Evolutionary conservation across 2,113 vertebrate genomes (phyloP).

Genomic region (Chrysemys picta): DNA sequence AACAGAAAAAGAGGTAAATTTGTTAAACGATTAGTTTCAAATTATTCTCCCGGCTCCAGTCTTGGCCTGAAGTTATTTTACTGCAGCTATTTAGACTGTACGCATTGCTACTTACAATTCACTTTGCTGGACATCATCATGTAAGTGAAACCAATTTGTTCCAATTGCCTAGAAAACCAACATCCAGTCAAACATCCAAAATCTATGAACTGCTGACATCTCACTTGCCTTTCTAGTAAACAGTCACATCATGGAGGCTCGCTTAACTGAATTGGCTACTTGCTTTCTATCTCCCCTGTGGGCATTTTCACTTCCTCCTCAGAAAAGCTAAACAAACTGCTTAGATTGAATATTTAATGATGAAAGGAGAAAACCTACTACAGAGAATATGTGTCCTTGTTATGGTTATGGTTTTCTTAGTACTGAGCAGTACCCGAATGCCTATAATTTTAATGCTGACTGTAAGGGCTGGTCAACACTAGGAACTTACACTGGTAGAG

Average conservation of each 20-base stretch:
- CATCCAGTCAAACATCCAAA: constrained; percentile 15
- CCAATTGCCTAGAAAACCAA: constrained; percentile 6
- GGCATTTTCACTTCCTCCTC: constrained; percentile 9
- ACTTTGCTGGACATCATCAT: not conserved
- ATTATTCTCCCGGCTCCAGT: fast-evolving
- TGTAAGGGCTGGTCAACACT: not conserved
- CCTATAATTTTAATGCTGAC: fast-evolving
- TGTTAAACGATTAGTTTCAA: not conserved
- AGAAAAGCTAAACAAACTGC: constrained; percentile 11
- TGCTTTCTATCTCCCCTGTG: not conserved
- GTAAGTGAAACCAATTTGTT: constrained; percentile 46
- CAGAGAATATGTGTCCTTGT: not conserved
- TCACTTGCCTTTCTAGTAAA: not conserved
- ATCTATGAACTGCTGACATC: not conserved
- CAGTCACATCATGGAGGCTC: not conserved
- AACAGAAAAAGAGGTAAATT: not conserved
- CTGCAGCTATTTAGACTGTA: not conserved
- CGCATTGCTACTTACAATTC: constrained; percentile 40
- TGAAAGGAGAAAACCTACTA: not conserved
- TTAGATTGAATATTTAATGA: fast-evolving
- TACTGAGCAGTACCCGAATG: not conserved
- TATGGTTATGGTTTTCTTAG: not conserved
- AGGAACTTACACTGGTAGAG: not conserved
- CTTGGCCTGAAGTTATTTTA: constrained; percentile 38
- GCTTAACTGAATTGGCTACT: not conserved